These are phyloP conservation scores for Tamandua tetradactyla DNA, from an alignment of 2,797 vertebrate genomes.

Conservation along the genomic window DNA sequence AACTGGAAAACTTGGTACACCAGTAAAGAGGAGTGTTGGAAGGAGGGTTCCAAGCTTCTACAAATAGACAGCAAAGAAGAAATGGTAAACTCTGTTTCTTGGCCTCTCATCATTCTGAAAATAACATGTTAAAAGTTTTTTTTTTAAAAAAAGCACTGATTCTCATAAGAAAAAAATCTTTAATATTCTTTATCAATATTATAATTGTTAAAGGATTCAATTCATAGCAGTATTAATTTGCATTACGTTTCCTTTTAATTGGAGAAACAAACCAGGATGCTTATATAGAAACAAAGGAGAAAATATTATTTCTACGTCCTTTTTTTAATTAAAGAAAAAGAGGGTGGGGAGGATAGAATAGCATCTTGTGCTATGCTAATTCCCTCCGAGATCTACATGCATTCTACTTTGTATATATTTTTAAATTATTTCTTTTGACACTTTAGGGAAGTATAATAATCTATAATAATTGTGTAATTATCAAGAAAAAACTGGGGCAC, in stretches of 20 bases:
- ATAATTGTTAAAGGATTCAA: not conserved
- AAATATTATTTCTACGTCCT: not conserved
- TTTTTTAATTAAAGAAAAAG: not conserved
- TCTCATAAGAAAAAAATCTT: not conserved
- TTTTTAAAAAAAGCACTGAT: not conserved
- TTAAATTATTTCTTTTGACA: not conserved
- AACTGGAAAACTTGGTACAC: not conserved
- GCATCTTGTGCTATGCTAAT: not conserved
- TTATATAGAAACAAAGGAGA: not conserved
- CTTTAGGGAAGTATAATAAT: not conserved
- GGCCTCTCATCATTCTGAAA: conserved; percentile 23
- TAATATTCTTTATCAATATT: not conserved
- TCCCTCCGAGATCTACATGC: not conserved
- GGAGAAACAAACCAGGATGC: not conserved
- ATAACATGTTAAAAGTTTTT: not conserved
- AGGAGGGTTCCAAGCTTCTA: conserved; percentile 36
- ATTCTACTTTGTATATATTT: not conserved
- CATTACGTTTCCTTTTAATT: conserved; percentile 21
- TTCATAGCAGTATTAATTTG: not conserved
- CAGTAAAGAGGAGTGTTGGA: conserved; percentile 43
- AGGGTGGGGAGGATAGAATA: not conserved
- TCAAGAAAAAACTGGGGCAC: not conserved
- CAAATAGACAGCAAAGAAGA: conserved; percentile 74
- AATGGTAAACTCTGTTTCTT: conserved; percentile 59
- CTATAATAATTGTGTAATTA: not conserved